These are phyloP conservation scores for Ischnus inquisitorius DNA, from an alignment of 2,888 invertebrate genomes.

Conservation along the genomic window DNA sequence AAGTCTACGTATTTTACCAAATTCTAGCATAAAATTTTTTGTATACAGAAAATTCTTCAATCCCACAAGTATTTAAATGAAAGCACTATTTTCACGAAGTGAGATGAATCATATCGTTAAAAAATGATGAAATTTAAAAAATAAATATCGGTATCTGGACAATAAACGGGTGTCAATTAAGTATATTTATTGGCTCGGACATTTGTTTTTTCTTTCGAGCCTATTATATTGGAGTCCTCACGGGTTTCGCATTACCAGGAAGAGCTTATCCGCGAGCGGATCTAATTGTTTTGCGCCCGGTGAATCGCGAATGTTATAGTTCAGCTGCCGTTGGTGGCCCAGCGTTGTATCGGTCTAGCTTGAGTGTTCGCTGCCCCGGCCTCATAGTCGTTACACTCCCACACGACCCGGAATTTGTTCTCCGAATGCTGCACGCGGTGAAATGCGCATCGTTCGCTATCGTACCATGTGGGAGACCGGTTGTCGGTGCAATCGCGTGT, in stretches of 20 bases:
- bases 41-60: too few relatives aligned
- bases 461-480: constrained; percentile 46
- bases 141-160: background rate
- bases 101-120: background rate
- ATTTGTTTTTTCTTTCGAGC: background rate
- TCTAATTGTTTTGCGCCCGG: constrained; percentile 79
- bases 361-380: constrained; percentile 23
- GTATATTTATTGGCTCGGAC: constrained; percentile 11
- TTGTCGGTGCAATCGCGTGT: constrained; percentile 32
- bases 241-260: constrained; percentile 81
- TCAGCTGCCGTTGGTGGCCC: constrained; percentile 70
- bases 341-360: constrained; percentile 62
- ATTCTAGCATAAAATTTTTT: too few relatives aligned
- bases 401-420: constrained; percentile 62
- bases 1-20: too few relatives aligned
- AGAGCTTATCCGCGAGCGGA: constrained; percentile 79
- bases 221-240: constrained; percentile 59
- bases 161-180: constrained; percentile 5
- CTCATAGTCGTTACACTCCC: constrained; percentile 52
- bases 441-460: constrained; percentile 57
- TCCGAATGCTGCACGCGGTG: constrained; percentile 39
- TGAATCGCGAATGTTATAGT: constrained; percentile 61
- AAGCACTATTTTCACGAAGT: too few relatives aligned
- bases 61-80: too few relatives aligned
- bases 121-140: background rate